Evolutionary conservation across 2,888 invertebrate species (phyloP).

Genomic region (Plemyria rubiginata): DNA sequence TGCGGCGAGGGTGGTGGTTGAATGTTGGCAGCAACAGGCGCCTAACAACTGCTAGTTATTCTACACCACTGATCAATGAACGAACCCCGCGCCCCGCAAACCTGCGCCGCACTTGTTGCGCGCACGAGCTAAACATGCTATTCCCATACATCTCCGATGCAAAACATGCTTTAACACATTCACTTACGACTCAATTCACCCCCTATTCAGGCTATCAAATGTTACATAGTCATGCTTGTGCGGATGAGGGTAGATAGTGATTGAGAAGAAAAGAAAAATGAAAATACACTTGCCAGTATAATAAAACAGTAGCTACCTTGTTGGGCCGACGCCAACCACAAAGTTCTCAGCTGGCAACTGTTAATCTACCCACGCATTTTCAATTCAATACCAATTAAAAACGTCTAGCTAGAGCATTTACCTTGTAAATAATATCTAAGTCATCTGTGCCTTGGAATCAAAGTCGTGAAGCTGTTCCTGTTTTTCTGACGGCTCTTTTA

Average conservation of each 20-base stretch:
- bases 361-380: not conserved
- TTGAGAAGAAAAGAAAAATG: no score
- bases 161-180: conserved; percentile 24
- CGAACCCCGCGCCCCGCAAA: conserved; percentile 48
- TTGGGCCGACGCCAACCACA: not conserved
- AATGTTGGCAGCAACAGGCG: not conserved
- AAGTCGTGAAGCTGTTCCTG: no score
- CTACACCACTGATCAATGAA: conserved; percentile 77
- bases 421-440: no score
- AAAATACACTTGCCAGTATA: no score
- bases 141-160: conserved; percentile 22
- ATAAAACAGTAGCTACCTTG: no score
- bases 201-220: conserved; percentile 11
- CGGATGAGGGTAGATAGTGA: conserved; percentile 19
- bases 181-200: conserved; percentile 22
- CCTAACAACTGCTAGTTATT: conserved; percentile 7
- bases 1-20: not conserved
- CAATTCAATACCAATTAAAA: conserved; percentile 10
- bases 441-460: no score
- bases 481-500: no score
- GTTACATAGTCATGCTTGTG: conserved; percentile 13
- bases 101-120: conserved; percentile 83
- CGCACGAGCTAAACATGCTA: conserved; percentile 57
- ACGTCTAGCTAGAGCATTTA: no score
- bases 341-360: conserved; percentile 11